Evolutionary conservation across 2,797 vertebrate species (phyloP).

Genomic region (Helostoma temminkii): DNA sequence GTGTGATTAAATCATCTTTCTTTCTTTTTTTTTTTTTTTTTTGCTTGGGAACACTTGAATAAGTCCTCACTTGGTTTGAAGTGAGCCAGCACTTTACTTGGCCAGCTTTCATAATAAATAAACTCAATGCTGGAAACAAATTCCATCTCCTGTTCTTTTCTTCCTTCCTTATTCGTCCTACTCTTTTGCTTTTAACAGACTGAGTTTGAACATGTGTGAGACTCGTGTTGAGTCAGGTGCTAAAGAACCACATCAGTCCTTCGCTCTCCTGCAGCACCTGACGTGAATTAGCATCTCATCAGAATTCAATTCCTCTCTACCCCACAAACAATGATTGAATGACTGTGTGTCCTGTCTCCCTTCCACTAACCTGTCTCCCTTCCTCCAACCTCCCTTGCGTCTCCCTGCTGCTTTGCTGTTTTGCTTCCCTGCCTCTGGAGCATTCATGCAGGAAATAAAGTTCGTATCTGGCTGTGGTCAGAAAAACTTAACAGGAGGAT

Average conservation of each 20-base stretch:
- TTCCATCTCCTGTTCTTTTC: neutral
- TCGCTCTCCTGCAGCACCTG: conserved; percentile 20
- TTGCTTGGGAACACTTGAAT: neutral
- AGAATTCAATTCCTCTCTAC: conserved; percentile 26
- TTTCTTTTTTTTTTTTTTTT: neutral
- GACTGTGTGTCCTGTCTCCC: conserved; percentile 15
- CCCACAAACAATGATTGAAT: conserved; percentile 31
- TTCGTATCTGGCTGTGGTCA: neutral
- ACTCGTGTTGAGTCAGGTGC: conserved; percentile 17
- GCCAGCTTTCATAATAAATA: conserved; percentile 29
- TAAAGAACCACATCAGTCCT: neutral
- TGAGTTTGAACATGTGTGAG: conserved; percentile 11
- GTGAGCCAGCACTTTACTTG: conserved; percentile 10
- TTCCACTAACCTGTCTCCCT: conserved; percentile 21
- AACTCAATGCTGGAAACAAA: conserved; percentile 4
- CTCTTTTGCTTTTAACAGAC: neutral
- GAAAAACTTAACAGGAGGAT: neutral
- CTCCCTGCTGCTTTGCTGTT: neutral
- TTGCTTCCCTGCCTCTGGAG: neutral
- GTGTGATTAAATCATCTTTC: neutral
- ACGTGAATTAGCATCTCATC: conserved; percentile 57
- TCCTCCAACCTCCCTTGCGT: too few species aligned
- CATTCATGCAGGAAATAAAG: conserved; percentile 29
- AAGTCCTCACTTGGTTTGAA: neutral
- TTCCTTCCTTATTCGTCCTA: neutral